Evolutionary conservation across 2,888 invertebrate species (phyloP).

Genomic region (Pandemis heparana): DNA sequence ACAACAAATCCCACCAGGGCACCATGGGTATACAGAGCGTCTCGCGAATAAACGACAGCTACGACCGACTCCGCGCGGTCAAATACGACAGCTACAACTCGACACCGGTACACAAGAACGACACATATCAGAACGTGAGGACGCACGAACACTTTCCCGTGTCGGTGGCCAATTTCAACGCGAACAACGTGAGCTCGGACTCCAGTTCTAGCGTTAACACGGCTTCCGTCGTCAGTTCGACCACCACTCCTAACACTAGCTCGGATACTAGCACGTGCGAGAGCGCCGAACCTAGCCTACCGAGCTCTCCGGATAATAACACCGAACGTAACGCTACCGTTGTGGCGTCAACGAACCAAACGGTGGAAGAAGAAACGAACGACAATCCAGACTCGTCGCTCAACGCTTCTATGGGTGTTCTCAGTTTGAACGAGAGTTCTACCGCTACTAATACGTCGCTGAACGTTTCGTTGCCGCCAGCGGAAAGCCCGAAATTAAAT

Average conservation of each 20-base stretch:
- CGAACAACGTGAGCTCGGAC: slow-evolving; percentile 86
- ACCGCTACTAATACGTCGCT: slow-evolving; percentile 79
- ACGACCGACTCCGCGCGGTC: slow-evolving; percentile 62
- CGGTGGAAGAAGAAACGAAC: slow-evolving; percentile 53
- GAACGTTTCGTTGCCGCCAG: slow-evolving; percentile 74
- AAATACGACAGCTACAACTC: slow-evolving; percentile 69
- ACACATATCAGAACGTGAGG: slow-evolving; percentile 73
- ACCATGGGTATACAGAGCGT: slow-evolving; percentile 67
- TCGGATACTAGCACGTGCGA: slow-evolving; percentile 89
- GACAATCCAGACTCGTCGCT: slow-evolving; percentile 62
- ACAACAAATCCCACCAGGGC: slow-evolving; percentile 59
- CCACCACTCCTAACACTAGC: slow-evolving; percentile 89
- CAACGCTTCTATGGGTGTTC: slow-evolving; percentile 73
- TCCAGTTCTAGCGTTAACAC: slow-evolving; percentile 90
- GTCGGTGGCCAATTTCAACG: slow-evolving; percentile 63
- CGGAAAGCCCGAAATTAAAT: slow-evolving; percentile 73
- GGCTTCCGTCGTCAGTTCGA: slow-evolving; percentile 85
- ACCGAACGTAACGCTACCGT: slow-evolving; percentile 64
- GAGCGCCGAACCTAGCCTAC: slow-evolving; percentile 90
- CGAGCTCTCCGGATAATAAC: slow-evolving; percentile 86
- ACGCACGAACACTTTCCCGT: slow-evolving; percentile 68
- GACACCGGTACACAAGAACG: slow-evolving; percentile 65
- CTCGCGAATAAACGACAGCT: slow-evolving; percentile 66
- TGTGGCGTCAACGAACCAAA: slow-evolving; percentile 50
- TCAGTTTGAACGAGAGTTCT: slow-evolving; percentile 77